These are phyloP conservation scores for Dasyurus viverrinus DNA, from an alignment of 2,113 vertebrate species.

Conservation along the genomic window DNA sequence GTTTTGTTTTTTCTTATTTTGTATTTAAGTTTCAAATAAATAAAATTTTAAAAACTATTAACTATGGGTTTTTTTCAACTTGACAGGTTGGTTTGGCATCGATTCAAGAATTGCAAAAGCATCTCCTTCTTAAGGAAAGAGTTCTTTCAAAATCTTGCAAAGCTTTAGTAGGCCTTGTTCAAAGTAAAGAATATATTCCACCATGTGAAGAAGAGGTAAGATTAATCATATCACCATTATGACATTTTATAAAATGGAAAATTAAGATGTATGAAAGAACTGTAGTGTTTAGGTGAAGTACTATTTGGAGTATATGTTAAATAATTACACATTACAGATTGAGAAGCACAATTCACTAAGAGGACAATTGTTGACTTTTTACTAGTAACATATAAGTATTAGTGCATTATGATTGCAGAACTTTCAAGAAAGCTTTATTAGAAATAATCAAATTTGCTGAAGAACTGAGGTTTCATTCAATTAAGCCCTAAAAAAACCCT, in stretches of 20 bases:
- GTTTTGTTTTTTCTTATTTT: too few species aligned
- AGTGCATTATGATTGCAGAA: constrained; percentile 48
- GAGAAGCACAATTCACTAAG: constrained; percentile 57
- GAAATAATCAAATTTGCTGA: constrained; percentile 29
- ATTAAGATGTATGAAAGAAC: constrained; percentile 3
- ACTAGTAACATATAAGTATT: constrained; percentile 34
- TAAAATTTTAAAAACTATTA: too few species aligned
- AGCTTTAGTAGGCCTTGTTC: constrained; percentile 85
- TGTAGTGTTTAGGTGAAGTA: constrained; percentile 38
- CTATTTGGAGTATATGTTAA: constrained; percentile 28
- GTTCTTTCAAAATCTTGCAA: constrained; percentile 87
- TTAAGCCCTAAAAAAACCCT: constrained; percentile 14
- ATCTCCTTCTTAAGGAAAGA: constrained; percentile 87
- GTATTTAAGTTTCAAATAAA: too few species aligned
- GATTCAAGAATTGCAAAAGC: constrained; percentile 86
- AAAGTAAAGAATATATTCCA: constrained; percentile 79
- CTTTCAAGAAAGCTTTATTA: constrained; percentile 39
- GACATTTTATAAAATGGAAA: constrained; percentile 50
- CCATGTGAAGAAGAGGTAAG: constrained; percentile 88
- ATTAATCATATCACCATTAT: constrained; percentile 53
- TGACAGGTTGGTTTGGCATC: constrained; percentile 85
- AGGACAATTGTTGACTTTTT: constrained; percentile 55
- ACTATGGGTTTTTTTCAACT: constrained; percentile 61
- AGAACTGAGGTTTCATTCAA: neutral
- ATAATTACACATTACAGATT: constrained; percentile 54